Conservation (phyloP, 2,888 invertebrate genomes). For the Fragum sueziense region DNA sequence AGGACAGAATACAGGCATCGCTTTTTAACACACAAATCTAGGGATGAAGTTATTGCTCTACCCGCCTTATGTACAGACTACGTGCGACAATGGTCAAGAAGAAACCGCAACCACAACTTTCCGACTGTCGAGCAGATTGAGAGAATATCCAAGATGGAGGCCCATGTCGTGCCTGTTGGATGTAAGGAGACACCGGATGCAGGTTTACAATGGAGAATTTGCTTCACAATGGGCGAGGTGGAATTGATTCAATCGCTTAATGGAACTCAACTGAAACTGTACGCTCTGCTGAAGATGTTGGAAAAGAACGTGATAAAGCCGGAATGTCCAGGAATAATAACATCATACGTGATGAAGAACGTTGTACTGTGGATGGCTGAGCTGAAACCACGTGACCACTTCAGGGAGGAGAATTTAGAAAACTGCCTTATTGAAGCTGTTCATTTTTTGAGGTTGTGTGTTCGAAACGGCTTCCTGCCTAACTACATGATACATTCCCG, state of each 20-base stretch:
- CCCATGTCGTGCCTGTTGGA: slow-evolving; percentile 9
- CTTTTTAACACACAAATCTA: background rate
- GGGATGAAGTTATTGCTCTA: background rate
- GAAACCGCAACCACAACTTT: background rate
- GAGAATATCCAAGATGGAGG: slow-evolving; percentile 7
- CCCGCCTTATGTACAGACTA: background rate
- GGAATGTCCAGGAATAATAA: background rate
- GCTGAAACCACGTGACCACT: background rate
- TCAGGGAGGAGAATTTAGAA: slow-evolving; percentile 2
- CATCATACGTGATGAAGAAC: slow-evolving; percentile 8
- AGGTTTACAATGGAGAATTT: slow-evolving; percentile 14
- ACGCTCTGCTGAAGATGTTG: background rate
- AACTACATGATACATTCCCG: background rate
- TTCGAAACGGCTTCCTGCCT: background rate
- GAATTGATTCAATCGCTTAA: background rate
- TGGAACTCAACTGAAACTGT: background rate
- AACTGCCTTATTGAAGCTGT: slow-evolving; percentile 2
- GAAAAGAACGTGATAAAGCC: background rate
- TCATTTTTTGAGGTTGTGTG: background rate
- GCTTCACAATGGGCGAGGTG: slow-evolving; percentile 3
- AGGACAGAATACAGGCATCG: background rate
- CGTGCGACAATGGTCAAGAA: background rate
- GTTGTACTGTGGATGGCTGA: slow-evolving; percentile 12
- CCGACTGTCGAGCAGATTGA: background rate
- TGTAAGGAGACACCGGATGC: background rate